Percentiles rank a stretch among this genome's conserved stretches.
Conservation (phyloP, 2,113 vertebrate species). For the Erythrocercus mccallii region DNA sequence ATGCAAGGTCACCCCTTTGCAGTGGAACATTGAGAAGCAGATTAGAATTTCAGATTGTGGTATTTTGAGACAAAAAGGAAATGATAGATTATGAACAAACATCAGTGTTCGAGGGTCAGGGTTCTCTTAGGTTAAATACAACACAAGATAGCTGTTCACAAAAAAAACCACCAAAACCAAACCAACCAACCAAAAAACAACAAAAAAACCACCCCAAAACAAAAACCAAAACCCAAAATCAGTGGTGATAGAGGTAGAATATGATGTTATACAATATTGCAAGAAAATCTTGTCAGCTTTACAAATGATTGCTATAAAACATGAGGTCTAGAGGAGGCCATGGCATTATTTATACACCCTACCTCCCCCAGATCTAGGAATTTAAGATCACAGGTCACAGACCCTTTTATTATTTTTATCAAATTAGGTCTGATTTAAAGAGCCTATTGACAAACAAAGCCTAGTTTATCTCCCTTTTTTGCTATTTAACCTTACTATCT, state of each 20-base stretch:
- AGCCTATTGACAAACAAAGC: not conserved
- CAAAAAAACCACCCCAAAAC: not conserved
- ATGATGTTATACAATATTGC: not conserved
- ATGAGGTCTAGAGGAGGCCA: not conserved
- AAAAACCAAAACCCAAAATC: not conserved
- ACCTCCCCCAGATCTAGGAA: not conserved
- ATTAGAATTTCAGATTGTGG: not conserved
- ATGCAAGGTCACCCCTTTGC: not conserved
- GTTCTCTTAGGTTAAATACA: not conserved
- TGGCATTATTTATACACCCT: not conserved
- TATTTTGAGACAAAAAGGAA: not conserved
- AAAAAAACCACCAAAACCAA: not conserved
- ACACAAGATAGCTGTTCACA: not conserved
- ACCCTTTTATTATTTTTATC: not conserved
- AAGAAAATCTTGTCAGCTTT: not conserved
- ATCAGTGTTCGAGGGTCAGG: rapidly evolving
- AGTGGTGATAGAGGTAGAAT: not conserved
- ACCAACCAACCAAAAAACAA: not conserved
- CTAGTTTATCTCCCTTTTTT: not conserved
- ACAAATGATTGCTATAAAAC: not conserved
- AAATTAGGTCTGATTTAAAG: not conserved
- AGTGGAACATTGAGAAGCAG: not conserved
- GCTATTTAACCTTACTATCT: not conserved
- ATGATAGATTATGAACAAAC: not conserved
- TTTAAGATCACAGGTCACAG: not conserved